A percentile compares a stretch with the other conserved stretches of the same genome.
phyloP scores from a whole-genome alignment of 2,113 vertebrate genomes.

The Lathamus discolor region DNA sequence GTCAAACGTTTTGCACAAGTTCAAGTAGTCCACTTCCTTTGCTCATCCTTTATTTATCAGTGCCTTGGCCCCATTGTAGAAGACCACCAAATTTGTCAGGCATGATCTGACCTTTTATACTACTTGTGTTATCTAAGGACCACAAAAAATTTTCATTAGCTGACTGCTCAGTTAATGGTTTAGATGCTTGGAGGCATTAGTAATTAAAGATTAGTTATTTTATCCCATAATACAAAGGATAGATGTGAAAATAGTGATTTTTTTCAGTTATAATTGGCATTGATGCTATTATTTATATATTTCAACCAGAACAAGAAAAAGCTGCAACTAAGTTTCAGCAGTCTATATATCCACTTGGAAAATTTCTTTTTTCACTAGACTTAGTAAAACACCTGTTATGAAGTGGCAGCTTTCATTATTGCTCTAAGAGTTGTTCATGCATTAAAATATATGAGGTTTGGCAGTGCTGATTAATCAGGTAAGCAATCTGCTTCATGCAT shows the following conservation, averaged over 20 bases:
- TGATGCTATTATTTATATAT: slow-evolving; percentile 36
- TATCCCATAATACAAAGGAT: neutral
- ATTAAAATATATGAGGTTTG: slow-evolving; percentile 50
- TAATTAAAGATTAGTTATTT: slow-evolving; percentile 21
- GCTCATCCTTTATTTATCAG: neutral
- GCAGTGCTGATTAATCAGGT: slow-evolving; percentile 57
- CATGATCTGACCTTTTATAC: neutral
- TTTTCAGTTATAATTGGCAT: slow-evolving; percentile 1
- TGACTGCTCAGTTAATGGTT: neutral
- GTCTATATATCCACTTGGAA: slow-evolving; percentile 40
- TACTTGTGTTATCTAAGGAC: neutral
- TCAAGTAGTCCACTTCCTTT: neutral
- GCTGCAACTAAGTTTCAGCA: neutral
- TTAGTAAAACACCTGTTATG: slow-evolving; percentile 47
- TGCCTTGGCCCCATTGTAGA: neutral
- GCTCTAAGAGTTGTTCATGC: slow-evolving; percentile 4
- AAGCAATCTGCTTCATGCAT: slow-evolving; percentile 42
- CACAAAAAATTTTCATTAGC: neutral
- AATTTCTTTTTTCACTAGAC: slow-evolving; percentile 5
- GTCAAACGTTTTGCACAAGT: neutral
- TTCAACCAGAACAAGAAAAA: neutral
- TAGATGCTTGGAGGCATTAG: neutral
- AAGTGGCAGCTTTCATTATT: slow-evolving; percentile 58
- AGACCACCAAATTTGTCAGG: neutral
- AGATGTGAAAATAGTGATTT: slow-evolving; percentile 2